A percentile compares a stretch with the other conserved stretches of the same genome.
Evolutionary conservation across 2,888 invertebrate genomes (phyloP).

Genomic region (Onthophagus sagittarius): DNA sequence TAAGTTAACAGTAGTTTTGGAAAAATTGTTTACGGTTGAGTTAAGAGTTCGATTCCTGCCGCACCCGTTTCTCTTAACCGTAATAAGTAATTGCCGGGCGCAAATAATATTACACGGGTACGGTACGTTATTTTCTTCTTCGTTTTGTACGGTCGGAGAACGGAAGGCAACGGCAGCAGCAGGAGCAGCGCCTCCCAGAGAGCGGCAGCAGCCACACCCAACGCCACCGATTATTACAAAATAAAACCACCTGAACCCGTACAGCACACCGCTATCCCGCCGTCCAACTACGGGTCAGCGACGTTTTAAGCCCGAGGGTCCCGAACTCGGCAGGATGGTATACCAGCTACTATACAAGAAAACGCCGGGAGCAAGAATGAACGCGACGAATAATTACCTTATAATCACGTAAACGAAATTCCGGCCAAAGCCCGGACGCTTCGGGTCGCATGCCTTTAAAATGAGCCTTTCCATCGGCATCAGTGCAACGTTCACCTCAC

Average conservation of each 20-base stretch:
- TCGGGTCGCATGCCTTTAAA: neutral
- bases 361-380: constrained; percentile 4
- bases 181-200: constrained; percentile 33
- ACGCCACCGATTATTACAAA: constrained; percentile 32
- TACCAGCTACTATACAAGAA: constrained; percentile 16
- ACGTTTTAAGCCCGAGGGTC: constrained; percentile 21
- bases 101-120: neutral
- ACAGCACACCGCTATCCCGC: constrained; percentile 29
- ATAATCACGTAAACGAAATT: constrained; percentile 14
- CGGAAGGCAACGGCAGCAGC: constrained; percentile 26
- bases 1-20: no score
- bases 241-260: constrained; percentile 28
- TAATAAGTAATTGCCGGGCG: neutral
- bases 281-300: constrained; percentile 24
- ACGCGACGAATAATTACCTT: constrained; percentile 8
- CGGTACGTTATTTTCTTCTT: constrained; percentile 15
- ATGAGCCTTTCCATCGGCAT: neutral
- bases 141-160: constrained; percentile 25
- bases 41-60: neutral
- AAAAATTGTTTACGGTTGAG: neutral
- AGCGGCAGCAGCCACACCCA: constrained; percentile 35
- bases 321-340: constrained; percentile 17
- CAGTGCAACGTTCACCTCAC: neutral
- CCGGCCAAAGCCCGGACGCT: neutral
- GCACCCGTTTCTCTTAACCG: neutral